phyloP scores from a whole-genome alignment of 2,888 invertebrate genomes.

The Xestia rhomboidea region DNA sequence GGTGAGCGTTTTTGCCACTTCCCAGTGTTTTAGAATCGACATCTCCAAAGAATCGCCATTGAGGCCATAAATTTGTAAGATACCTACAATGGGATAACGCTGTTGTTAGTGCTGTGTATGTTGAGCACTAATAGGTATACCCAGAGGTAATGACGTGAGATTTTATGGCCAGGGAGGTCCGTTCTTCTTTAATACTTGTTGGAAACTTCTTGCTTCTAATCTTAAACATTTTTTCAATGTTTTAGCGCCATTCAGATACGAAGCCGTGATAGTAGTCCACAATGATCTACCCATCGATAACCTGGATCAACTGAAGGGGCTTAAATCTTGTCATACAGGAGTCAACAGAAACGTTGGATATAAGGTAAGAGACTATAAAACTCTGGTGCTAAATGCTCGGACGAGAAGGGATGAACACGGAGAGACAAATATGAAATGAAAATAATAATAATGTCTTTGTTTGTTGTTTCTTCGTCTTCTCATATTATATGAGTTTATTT shows the following conservation, averaged over 20 bases:
- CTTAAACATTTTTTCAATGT: slow-evolving; percentile 43
- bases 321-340: slow-evolving; percentile 96
- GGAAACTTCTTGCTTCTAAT: too few species aligned
- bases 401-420: neutral
- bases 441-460: too few species aligned
- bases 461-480: too few species aligned
- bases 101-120: neutral
- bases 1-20: neutral
- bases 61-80: neutral
- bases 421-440: too few species aligned
- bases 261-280: slow-evolving; percentile 95
- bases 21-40: neutral
- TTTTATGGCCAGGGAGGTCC: neutral
- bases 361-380: slow-evolving; percentile 89
- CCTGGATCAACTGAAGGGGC: slow-evolving; percentile 93
- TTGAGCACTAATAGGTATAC: neutral
- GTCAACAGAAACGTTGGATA: slow-evolving; percentile 97
- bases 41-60: neutral
- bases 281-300: slow-evolving; percentile 93
- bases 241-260: slow-evolving; percentile 94
- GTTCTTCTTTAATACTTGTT: neutral
- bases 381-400: neutral
- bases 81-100: neutral
- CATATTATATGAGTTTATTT: too few species aligned
- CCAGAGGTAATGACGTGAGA: neutral